Evolutionary conservation across 1,140 invertebrate genomes (phyloP), one percentile per base, ranked within the genome.

Genomic region (Achatina immaculata): DNA sequence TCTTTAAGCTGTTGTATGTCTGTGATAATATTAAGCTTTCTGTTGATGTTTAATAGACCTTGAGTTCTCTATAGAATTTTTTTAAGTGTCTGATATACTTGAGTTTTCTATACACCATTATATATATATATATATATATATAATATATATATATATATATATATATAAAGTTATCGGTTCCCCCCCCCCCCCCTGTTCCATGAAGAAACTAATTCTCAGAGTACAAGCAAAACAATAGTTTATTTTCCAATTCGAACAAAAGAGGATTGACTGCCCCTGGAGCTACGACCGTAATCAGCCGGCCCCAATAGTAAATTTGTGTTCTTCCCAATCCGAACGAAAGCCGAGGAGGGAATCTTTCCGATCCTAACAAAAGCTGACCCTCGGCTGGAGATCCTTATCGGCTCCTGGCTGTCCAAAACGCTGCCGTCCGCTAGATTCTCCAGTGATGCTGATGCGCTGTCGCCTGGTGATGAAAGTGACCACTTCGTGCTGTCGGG

Each of bases 311-410:
- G 7, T 0, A 80, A n/a, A n/a, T 62, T 48, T 19, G 48, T 51
- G n/a, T 80, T 74, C 6, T 81, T 73, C 0, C 81, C 83, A n/a
- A 84, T 82, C 21, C 81, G 78, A 19, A 83, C 75, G 58, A 83
- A 84, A 45, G 83, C 79, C 31, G 83, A 84, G 4, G 83, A 83
- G 16, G 84, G 84, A 42, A 84, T 84, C 73, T 84, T 84, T 58
- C 84, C 84, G 55, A 85, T 85, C n/a, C 84, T 76, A 14, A 85
- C 78, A 73, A 85, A 85, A 58, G 84, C 83, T 21, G 45, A 71
- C 11, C 73, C 62, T 21, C 79, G 48, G 34, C 62, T 83, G n/a
- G 58, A 55, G 14, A 78, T n/a, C 24, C 58, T 38, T 43, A 69
- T 71, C n/a, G 43, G n/a, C 21, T 72, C 62, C 0, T 80, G 43